Evolutionary conservation across 2,113 vertebrate genomes (phyloP).

Genomic region (Passerina amoena): DNA sequence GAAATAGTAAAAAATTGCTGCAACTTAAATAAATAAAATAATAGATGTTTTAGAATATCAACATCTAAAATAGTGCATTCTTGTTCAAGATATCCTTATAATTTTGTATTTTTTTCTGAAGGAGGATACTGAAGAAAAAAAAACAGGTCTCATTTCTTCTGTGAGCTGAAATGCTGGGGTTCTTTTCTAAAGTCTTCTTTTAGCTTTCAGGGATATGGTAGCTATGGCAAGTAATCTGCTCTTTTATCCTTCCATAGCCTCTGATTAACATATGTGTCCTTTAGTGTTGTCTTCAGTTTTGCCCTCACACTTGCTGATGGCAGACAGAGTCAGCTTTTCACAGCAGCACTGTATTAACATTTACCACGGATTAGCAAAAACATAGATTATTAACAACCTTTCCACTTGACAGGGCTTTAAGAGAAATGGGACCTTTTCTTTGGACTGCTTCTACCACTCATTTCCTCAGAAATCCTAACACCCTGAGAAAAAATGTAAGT

Average conservation of each 20-base stretch:
- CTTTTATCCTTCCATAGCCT: background rate
- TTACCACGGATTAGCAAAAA: background rate
- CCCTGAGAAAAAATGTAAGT: background rate
- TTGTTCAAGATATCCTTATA: background rate
- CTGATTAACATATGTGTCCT: background rate
- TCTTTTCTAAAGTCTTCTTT: background rate
- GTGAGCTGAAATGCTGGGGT: background rate
- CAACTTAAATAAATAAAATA: background rate
- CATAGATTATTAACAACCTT: background rate
- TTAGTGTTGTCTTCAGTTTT: background rate
- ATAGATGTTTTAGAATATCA: background rate
- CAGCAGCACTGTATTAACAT: background rate
- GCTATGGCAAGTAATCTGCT: slow-evolving; percentile 12
- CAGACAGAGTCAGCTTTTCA: background rate
- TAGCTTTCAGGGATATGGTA: background rate
- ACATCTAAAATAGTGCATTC: background rate
- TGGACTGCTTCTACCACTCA: background rate
- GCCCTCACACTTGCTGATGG: background rate
- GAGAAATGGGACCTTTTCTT: background rate
- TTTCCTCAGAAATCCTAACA: background rate
- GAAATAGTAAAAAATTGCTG: background rate
- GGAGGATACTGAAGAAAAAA: background rate
- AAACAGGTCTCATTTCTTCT: background rate
- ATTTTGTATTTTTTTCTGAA: background rate
- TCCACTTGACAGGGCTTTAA: background rate